Evolutionary conservation across 53 echinoderm and acorn worm genomes (phyloP).

Genomic region (Apostichopus leukothele): DNA sequence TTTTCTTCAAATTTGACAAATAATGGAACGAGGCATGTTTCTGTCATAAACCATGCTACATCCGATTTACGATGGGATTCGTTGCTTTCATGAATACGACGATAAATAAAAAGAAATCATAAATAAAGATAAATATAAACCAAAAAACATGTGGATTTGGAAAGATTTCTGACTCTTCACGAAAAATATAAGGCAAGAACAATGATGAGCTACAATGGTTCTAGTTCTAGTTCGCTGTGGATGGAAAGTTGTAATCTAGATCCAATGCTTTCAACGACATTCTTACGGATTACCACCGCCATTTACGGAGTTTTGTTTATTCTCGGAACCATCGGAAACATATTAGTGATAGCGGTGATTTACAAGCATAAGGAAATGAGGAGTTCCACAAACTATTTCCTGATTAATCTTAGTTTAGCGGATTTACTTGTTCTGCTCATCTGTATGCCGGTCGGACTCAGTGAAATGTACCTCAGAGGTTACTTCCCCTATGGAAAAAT

Average conservation of each 20-base stretch:
- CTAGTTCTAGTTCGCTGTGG: not conserved
- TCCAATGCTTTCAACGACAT: not conserved
- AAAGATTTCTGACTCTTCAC: no score
- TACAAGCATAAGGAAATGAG: constrained; percentile 92
- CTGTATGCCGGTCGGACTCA: constrained; percentile 79
- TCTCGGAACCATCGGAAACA: constrained; percentile 85
- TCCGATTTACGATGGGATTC: no score
- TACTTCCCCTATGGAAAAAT: constrained; percentile 66
- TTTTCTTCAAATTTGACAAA: no score
- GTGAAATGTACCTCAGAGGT: constrained; percentile 62
- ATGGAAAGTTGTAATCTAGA: not conserved
- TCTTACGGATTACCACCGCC: constrained; percentile 52
- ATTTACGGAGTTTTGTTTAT: constrained; percentile 70
- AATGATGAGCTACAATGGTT: not conserved
- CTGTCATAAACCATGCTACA: no score
- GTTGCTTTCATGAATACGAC: no score
- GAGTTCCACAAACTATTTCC: constrained; percentile 93
- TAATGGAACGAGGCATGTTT: no score
- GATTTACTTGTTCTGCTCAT: constrained; percentile 89
- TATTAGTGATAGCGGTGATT: constrained; percentile 81
- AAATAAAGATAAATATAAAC: no score
- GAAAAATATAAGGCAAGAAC: not conserved
- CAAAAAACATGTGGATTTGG: no score
- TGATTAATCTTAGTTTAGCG: constrained; percentile 87
- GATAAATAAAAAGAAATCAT: no score